Base-by-base conservation (phyloP, 2,888 invertebrate species). In the Ptychoptera contaminata region DNA sequence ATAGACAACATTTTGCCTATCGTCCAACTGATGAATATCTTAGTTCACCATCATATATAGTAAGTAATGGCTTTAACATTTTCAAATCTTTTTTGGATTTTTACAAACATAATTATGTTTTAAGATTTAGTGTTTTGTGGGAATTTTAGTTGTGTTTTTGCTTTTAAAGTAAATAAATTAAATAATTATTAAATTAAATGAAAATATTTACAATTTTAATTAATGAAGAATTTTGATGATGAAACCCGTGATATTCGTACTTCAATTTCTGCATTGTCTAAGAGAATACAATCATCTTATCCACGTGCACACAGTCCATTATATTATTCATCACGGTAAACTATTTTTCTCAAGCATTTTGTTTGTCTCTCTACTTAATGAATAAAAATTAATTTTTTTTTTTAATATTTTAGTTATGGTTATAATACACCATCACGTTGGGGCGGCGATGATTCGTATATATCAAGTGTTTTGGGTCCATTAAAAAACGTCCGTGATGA, bases 231-330 rank as follows among this genome's bases (percentile, higher is more conserved):
- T 54, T 88, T 87, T 67, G 80, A 84, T 62, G 84, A 84, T 62
- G 86, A 87, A 67, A 79, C 81, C 51, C 77, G 79, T 58, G 75
- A 79, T 55, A 87, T 88, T 60, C 78, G 86, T 53, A 79, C 84
- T 43, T 79, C 81, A 57, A 79, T 85, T 40, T 77, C 79, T 54
- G 73, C 81, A 45, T 70, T 87, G 44, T 70, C 87, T 53, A 76
- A 76, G 54, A 76, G 80, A 54, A 74, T 86, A 52, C 82, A 86
- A 58, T 74, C 79, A 37, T 80, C 81, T 49, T 77, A 85, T 46
- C 79, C 82, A 44, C 77, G 84, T 52, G 76, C 79, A 40, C 70
- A 72, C 52, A 70, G 76, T 46, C 55, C 68, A 67, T 64, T 63
- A 55, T 56, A 58, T 39, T 34, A 37, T 23, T 38, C 16, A 32